These are phyloP conservation scores for Ivindomyrus marchei DNA, from an alignment of 2,113 vertebrate species.

Conservation along the genomic window DNA sequence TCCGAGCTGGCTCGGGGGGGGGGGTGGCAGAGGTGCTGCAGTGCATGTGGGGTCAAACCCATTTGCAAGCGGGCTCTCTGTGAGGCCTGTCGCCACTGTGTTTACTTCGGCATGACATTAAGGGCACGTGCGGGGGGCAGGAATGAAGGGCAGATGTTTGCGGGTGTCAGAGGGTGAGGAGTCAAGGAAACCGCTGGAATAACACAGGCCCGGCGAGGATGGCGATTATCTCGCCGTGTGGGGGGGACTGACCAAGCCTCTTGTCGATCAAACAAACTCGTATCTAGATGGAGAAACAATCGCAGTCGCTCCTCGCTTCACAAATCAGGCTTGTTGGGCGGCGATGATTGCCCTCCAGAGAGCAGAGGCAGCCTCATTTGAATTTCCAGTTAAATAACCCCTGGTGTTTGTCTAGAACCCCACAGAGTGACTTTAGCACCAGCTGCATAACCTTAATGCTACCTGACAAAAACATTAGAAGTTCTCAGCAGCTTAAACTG, in stretches of 20 bases:
- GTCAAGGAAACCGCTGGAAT: conserved; percentile 31
- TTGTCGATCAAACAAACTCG: conserved; percentile 33
- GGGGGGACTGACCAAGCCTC: conserved; percentile 37
- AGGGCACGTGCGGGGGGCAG: conserved; percentile 2
- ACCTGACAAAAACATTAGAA: neutral
- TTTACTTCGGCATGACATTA: conserved; percentile 22
- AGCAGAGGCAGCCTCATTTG: neutral
- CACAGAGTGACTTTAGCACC: neutral
- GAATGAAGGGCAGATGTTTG: neutral
- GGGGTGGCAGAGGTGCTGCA: conserved; percentile 35
- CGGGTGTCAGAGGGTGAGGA: neutral
- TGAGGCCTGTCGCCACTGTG: neutral
- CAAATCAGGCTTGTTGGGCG: neutral
- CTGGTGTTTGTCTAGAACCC: neutral
- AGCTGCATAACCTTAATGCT: neutral
- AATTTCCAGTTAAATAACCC: neutral
- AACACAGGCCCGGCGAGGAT: conserved; percentile 26
- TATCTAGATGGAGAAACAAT: conserved; percentile 59
- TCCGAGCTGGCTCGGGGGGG: conserved; percentile 45
- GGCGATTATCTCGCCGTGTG: conserved; percentile 48
- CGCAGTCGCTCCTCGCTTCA: neutral
- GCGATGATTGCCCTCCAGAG: neutral
- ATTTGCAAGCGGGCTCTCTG: conserved; percentile 27
- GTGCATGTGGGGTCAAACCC: conserved; percentile 46
- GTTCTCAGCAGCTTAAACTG: neutral